Conservation (phyloP, 2,797 vertebrate species). For the Sebastolobus altivelis region DNA sequence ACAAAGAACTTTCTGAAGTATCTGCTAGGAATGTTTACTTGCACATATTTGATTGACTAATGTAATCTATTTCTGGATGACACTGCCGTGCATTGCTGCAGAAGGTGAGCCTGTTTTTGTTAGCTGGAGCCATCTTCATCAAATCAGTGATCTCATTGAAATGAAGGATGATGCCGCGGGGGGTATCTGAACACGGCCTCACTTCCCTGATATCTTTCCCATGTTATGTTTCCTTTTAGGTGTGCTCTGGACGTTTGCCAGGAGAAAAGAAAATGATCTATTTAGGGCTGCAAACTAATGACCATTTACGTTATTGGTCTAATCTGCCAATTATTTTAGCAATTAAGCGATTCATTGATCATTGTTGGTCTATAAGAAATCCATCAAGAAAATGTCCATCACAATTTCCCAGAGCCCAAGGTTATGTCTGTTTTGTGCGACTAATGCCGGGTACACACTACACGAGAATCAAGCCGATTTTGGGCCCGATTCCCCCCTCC, state of each 20-base stretch:
- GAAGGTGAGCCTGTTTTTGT: too few relatives aligned
- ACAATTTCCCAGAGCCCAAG: neutral
- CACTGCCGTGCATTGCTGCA: neutral
- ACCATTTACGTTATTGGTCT: neutral
- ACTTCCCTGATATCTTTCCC: neutral
- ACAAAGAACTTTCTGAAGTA: neutral
- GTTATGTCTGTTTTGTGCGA: neutral
- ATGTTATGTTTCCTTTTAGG: neutral
- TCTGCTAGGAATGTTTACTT: neutral
- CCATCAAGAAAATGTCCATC: neutral
- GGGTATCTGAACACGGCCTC: neutral
- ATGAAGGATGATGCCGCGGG: too few relatives aligned
- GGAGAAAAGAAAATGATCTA: neutral
- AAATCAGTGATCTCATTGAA: too few relatives aligned
- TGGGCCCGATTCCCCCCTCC: too few relatives aligned
- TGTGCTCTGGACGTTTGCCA: neutral
- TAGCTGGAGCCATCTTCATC: neutral
- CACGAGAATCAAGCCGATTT: too few relatives aligned
- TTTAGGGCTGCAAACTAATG: neutral
- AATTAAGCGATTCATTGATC: neutral
- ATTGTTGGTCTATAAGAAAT: too few relatives aligned
- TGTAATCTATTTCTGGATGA: neutral
- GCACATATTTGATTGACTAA: neutral
- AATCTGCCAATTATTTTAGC: neutral
- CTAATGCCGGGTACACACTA: neutral